These are phyloP conservation scores for Clivina fossor DNA, from an alignment of 2,888 invertebrate genomes.

Conservation along the genomic window DNA sequence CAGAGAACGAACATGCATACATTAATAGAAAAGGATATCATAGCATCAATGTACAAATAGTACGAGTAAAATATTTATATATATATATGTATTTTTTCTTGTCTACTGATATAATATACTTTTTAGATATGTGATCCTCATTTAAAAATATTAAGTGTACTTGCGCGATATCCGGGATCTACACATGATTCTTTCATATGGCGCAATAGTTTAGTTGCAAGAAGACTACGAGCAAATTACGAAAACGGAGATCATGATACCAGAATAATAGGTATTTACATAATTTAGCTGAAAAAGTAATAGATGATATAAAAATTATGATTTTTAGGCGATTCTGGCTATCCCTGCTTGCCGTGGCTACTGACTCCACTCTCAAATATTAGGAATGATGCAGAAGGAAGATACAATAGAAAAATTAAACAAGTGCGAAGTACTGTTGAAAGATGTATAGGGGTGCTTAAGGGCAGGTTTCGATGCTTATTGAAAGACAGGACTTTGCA, in stretches of 20 bases:
- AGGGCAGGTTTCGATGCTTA: too few species aligned
- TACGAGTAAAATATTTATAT: too few species aligned
- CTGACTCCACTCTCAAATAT: too few species aligned
- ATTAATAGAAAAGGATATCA: slow-evolving; percentile 1
- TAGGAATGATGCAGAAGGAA: too few species aligned
- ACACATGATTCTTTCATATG: neutral
- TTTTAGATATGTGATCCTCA: neutral
- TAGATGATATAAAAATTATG: too few species aligned
- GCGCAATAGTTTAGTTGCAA: neutral
- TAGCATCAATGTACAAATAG: slow-evolving; percentile 2
- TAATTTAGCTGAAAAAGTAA: too few species aligned
- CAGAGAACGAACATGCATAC: slow-evolving; percentile 1
- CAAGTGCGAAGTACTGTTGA: too few species aligned
- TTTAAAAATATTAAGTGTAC: neutral
- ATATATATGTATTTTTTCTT: neutral
- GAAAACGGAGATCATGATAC: slow-evolving; percentile 4
- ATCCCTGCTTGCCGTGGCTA: too few species aligned
- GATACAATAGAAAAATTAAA: too few species aligned
- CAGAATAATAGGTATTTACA: neutral
- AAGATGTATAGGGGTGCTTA: too few species aligned
- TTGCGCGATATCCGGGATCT: neutral
- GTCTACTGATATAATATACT: neutral
- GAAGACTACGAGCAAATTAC: neutral
- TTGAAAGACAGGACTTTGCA: too few species aligned
- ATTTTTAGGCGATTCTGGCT: too few species aligned